phyloP scores from a whole-genome alignment of 2,797 vertebrate genomes.

The Epinephelus awoara region DNA sequence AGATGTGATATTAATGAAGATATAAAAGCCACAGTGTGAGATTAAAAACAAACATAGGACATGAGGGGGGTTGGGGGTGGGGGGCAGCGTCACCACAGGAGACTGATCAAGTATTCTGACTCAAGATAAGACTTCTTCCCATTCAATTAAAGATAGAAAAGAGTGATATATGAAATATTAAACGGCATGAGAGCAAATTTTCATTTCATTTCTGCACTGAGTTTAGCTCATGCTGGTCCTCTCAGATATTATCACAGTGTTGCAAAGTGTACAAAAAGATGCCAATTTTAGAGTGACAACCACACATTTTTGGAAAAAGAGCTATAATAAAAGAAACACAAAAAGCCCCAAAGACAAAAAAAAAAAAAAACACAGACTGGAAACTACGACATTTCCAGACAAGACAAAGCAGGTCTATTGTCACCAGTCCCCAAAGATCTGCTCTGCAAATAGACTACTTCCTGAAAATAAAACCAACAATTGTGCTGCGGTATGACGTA shows the following conservation, averaged over 20 bases:
- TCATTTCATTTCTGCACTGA: not conserved
- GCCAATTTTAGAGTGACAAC: not conserved
- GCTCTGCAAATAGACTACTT: conserved; percentile 57
- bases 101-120: conserved; percentile 44
- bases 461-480: conserved; percentile 46
- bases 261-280: not conserved
- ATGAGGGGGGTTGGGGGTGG: not conserved
- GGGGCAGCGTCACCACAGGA: conserved; percentile 15
- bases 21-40: conserved; percentile 33
- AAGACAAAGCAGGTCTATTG: conserved; percentile 31
- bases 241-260: not conserved
- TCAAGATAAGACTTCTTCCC: conserved; percentile 26
- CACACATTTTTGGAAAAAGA: not conserved
- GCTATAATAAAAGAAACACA: not conserved
- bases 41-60: conserved; percentile 34
- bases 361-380: not conserved
- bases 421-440: conserved; percentile 49
- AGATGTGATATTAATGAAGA: conserved; percentile 45
- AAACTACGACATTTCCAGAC: conserved; percentile 23
- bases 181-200: not conserved
- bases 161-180: conserved; percentile 23
- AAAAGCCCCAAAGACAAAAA: not conserved
- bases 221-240: not conserved
- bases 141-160: conserved; percentile 29
- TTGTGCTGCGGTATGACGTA: conserved; percentile 13